Conservation (phyloP, 2,888 invertebrate species). For the Alitta virens region DNA sequence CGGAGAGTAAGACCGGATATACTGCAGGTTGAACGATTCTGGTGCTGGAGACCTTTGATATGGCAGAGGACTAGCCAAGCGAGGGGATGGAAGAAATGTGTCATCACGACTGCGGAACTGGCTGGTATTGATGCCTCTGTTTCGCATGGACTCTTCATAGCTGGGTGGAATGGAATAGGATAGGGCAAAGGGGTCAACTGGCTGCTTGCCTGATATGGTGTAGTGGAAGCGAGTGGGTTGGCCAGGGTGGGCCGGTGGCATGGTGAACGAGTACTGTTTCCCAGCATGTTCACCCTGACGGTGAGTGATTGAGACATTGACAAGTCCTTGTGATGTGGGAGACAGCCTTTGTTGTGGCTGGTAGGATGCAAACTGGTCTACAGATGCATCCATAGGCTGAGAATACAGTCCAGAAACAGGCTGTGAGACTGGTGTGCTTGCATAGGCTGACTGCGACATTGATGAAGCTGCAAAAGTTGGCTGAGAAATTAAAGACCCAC, state of each 20-base stretch:
- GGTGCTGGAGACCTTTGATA: neutral
- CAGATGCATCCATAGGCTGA: too few relatives aligned
- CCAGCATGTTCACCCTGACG: neutral
- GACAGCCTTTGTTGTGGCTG: neutral
- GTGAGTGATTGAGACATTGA: constrained; percentile 25
- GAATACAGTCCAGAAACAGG: too few relatives aligned
- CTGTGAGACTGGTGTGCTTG: too few relatives aligned
- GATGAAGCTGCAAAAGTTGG: too few relatives aligned
- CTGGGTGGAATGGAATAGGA: constrained; percentile 14
- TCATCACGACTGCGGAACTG: constrained; percentile 5
- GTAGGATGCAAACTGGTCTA: neutral
- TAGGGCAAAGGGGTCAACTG: constrained; percentile 1
- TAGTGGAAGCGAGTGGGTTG: constrained; percentile 20
- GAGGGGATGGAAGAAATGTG: neutral
- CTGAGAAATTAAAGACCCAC: too few relatives aligned
- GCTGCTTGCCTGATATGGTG: constrained; percentile 13
- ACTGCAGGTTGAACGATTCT: neutral
- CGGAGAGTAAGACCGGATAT: neutral
- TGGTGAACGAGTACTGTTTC: constrained; percentile 13
- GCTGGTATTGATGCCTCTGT: neutral
- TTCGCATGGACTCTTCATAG: constrained; percentile 9
- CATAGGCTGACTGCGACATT: too few relatives aligned
- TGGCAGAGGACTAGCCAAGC: neutral
- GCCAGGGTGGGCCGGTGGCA: constrained; percentile 14
- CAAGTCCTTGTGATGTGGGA: neutral